A percentile compares a stretch with the other conserved stretches of the same genome.
Evolutionary conservation across 2,888 invertebrate genomes (phyloP).

Genomic region (Lutraria lutraria): DNA sequence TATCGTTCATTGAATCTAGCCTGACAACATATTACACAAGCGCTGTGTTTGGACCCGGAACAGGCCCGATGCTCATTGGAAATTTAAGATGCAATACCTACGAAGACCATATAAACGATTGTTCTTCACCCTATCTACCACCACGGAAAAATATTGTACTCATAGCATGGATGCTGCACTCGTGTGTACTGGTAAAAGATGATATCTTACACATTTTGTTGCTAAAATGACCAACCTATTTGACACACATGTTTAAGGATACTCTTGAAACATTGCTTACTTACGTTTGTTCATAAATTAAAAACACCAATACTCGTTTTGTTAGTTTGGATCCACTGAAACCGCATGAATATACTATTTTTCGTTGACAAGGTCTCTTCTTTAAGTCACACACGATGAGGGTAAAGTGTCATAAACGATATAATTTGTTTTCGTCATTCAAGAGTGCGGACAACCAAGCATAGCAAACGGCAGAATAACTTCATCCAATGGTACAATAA

Average conservation of each 20-base stretch:
- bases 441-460: not conserved
- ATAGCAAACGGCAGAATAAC: not conserved
- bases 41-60: not conserved
- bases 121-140: not conserved
- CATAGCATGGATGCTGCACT: not conserved
- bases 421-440: too few relatives aligned
- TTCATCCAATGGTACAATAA: not conserved
- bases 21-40: not conserved
- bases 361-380: too few relatives aligned
- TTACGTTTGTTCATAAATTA: too few relatives aligned
- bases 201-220: too few relatives aligned
- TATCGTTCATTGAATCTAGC: not conserved
- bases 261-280: too few relatives aligned
- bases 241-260: too few relatives aligned
- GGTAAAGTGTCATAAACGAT: too few relatives aligned
- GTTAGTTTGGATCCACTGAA: too few relatives aligned
- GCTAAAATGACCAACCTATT: too few relatives aligned
- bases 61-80: not conserved
- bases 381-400: too few relatives aligned
- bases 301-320: too few relatives aligned
- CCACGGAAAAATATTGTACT: not conserved
- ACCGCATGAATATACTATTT: too few relatives aligned
- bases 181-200: slow-evolving; percentile 24
- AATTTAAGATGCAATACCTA: not conserved
- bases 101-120: not conserved